Evolutionary conservation across 2,797 vertebrate species (phyloP).

Genomic region (Odontamblyopus rebecca): DNA sequence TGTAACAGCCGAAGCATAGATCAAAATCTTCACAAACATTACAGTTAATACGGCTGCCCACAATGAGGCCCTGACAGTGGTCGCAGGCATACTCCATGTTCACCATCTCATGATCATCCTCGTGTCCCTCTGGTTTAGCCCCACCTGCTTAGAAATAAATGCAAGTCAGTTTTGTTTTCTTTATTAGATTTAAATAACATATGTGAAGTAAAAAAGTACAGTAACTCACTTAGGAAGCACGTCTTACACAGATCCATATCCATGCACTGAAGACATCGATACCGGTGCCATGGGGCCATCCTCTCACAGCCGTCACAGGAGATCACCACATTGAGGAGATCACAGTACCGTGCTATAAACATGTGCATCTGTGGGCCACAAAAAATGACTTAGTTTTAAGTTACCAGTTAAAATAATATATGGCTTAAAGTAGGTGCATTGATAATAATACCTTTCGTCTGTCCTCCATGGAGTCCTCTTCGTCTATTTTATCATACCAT

Average conservation of each 20-base stretch:
- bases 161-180: background rate
- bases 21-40: conserved; percentile 97
- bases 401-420: background rate
- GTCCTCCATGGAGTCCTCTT: conserved; percentile 89
- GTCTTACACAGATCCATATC: conserved; percentile 99
- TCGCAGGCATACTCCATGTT: conserved; percentile 98
- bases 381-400: background rate
- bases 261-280: conserved; percentile 94
- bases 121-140: conserved; percentile 95
- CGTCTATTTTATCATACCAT: conserved; percentile 96
- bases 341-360: conserved; percentile 97
- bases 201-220: background rate
- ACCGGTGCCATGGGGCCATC: conserved; percentile 95
- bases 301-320: conserved; percentile 96
- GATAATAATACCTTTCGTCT: conserved; percentile 85
- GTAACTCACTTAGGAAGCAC: conserved; percentile 90
- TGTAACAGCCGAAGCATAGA: conserved; percentile 96
- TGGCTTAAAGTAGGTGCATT: background rate
- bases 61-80: conserved; percentile 95
- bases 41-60: conserved; percentile 95
- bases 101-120: conserved; percentile 97
- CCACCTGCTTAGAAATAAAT: conserved; percentile 79
- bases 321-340: conserved; percentile 94
- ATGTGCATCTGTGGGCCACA: conserved; percentile 89
- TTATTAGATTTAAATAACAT: background rate